These are phyloP conservation scores for Andrena camellia DNA, from an alignment of 2,888 invertebrate species.

Conservation along the genomic window DNA sequence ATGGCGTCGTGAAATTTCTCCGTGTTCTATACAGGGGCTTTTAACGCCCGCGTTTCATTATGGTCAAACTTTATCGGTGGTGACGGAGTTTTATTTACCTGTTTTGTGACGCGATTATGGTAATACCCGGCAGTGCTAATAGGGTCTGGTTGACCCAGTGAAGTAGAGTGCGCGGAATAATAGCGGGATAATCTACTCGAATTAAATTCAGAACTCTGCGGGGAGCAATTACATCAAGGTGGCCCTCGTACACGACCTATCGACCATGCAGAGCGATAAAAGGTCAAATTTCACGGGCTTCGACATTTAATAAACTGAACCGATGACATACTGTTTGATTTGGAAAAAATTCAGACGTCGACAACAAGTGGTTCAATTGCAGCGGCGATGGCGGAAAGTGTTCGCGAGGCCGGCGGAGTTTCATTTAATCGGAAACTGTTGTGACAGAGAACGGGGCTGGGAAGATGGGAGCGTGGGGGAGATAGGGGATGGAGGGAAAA, in stretches of 20 bases:
- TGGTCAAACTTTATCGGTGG: slow-evolving; percentile 5
- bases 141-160: background rate
- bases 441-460: slow-evolving; percentile 26
- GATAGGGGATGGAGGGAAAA: background rate
- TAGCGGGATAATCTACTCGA: background rate
- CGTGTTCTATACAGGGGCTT: slow-evolving; percentile 27
- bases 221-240: too few species aligned
- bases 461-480: background rate
- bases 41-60: slow-evolving; percentile 31
- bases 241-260: too few species aligned
- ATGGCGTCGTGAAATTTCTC: slow-evolving; percentile 42
- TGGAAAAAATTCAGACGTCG: slow-evolving; percentile 32
- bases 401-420: slow-evolving; percentile 37
- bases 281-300: slow-evolving; percentile 17
- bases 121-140: background rate
- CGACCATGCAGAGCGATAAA: background rate
- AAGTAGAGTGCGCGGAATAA: background rate
- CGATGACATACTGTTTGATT: slow-evolving; percentile 13
- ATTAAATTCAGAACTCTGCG: background rate
- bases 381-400: slow-evolving; percentile 36
- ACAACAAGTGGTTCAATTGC: slow-evolving; percentile 60
- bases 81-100: slow-evolving; percentile 10
- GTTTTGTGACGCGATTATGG: slow-evolving; percentile 2
- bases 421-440: slow-evolving; percentile 56
- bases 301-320: slow-evolving; percentile 46